Percentiles rank a stretch among this genome's conserved stretches.
phyloP scores from a whole-genome alignment of 2,797 vertebrate genomes.

The Lycodopsis pacificus region DNA sequence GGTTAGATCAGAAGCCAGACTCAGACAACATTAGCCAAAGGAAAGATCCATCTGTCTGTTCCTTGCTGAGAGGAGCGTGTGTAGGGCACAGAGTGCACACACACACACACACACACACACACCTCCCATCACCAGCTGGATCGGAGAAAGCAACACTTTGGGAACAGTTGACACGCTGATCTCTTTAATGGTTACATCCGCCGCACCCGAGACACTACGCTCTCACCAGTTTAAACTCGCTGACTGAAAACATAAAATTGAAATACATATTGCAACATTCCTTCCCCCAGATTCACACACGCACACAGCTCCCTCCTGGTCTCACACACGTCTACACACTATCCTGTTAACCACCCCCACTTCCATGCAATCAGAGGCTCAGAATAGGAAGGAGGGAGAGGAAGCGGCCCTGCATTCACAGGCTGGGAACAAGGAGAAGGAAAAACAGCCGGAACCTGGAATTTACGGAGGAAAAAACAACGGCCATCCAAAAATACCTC shows the following conservation, averaged over 20 bases:
- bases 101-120: constrained; percentile 51
- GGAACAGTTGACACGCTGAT: constrained; percentile 84
- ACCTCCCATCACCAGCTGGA: constrained; percentile 81
- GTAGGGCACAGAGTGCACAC: constrained; percentile 59
- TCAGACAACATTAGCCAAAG: constrained; percentile 63
- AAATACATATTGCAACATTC: constrained; percentile 69
- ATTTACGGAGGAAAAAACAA: constrained; percentile 89
- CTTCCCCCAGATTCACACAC: constrained; percentile 13
- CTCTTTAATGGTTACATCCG: constrained; percentile 84
- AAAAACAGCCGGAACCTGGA: constrained; percentile 88
- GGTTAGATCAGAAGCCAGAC: constrained; percentile 65
- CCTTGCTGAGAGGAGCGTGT: constrained; percentile 69
- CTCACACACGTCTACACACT: constrained; percentile 51
- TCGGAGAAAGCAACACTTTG: constrained; percentile 82
- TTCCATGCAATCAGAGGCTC: constrained; percentile 86
- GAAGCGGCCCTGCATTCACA: constrained; percentile 85
- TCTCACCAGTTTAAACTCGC: constrained; percentile 64
- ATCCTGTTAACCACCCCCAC: constrained; percentile 70
- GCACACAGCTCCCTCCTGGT: neutral
- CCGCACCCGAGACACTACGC: constrained; percentile 69
- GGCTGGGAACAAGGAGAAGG: constrained; percentile 87
- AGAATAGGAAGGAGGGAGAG: constrained; percentile 89
- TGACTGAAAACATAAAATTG: constrained; percentile 56
- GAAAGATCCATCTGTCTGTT: constrained; percentile 78
- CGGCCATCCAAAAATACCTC: constrained; percentile 86